Percentiles rank a stretch among this genome's conserved stretches.
Conservation (phyloP, 2,113 vertebrate genomes). For the Triplophysa rosa region DNA sequence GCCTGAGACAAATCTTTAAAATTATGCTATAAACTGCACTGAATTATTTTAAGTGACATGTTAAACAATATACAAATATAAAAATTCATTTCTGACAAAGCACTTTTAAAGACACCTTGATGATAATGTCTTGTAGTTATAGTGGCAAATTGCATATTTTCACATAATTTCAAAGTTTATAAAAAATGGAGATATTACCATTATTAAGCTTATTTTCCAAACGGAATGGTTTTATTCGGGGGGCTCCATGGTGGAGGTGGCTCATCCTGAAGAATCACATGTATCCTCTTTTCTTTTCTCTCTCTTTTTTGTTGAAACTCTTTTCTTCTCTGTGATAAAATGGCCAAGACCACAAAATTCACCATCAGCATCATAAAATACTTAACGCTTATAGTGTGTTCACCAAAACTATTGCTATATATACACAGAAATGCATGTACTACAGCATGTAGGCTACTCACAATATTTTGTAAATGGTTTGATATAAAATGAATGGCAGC, state of each 20-base stretch:
- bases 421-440: background rate
- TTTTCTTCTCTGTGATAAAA: conserved; percentile 79
- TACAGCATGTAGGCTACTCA: background rate
- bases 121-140: background rate
- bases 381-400: background rate
- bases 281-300: conserved; percentile 74
- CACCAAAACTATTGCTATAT: background rate
- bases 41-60: background rate
- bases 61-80: background rate
- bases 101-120: background rate
- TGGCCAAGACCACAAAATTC: background rate
- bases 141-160: background rate
- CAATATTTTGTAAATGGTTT: background rate
- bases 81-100: background rate
- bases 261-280: conserved; percentile 67
- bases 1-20: too few species aligned
- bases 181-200: background rate
- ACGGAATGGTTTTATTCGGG: conserved; percentile 82
- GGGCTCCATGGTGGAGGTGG: conserved; percentile 85
- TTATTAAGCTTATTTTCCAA: conserved; percentile 66
- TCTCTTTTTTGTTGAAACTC: conserved; percentile 76
- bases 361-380: background rate
- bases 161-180: background rate
- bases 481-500: too few species aligned
- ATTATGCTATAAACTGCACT: background rate